Evolutionary conservation across 2,797 vertebrate species (phyloP).

Genomic region (Arctocebus calabarensis): DNA sequence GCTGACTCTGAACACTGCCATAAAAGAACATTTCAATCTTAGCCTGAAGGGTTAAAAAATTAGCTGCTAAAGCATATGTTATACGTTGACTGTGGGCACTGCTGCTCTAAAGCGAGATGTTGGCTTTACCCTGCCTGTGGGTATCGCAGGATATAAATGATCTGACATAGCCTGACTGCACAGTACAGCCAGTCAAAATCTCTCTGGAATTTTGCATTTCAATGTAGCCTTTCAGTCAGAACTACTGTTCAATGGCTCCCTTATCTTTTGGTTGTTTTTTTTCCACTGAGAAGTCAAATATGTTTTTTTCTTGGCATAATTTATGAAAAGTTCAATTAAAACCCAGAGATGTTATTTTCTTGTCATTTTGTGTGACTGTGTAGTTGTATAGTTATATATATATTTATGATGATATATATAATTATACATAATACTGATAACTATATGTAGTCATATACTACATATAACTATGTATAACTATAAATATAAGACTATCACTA

Average conservation of each 20-base stretch:
- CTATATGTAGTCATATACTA: background rate
- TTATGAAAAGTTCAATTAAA: conserved; percentile 7
- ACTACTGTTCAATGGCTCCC: background rate
- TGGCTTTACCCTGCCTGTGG: background rate
- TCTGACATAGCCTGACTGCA: background rate
- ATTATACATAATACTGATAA: background rate
- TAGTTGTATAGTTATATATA: background rate
- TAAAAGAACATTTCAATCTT: background rate
- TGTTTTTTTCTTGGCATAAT: conserved; percentile 28
- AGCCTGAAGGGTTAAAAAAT: background rate
- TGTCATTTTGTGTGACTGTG: background rate
- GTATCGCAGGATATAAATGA: background rate
- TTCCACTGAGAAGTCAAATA: background rate
- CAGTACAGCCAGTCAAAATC: background rate
- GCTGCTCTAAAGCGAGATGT: background rate
- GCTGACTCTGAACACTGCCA: background rate
- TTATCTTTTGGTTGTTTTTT: background rate
- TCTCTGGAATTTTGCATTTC: background rate
- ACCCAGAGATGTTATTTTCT: background rate
- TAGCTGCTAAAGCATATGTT: background rate
- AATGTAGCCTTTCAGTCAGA: background rate
- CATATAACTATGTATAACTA: background rate
- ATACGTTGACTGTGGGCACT: background rate
- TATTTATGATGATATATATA: background rate
- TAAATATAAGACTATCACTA: background rate